phyloP scores from a whole-genome alignment of 1,140 invertebrate species.

The Idris sp. region DNA sequence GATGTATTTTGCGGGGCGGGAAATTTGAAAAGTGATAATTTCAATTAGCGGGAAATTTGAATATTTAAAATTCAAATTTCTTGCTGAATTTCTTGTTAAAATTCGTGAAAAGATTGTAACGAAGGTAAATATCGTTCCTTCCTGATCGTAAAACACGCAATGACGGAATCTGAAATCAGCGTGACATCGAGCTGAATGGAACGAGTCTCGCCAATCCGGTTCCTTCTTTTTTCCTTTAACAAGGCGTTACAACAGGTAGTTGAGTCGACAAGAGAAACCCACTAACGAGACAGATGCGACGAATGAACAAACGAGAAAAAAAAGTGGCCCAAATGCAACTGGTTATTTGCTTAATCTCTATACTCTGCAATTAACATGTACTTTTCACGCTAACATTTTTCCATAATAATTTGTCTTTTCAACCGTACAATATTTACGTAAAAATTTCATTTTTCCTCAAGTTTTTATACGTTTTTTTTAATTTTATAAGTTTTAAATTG shows the following conservation, averaged over 20 bases:
- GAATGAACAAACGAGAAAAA: constrained; percentile 42
- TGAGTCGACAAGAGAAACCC: constrained; percentile 40
- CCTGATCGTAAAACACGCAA: constrained; percentile 43
- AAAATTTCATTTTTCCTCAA: too few species aligned
- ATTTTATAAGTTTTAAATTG: too few species aligned
- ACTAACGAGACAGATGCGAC: constrained; percentile 59
- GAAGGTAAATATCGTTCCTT: constrained; percentile 45
- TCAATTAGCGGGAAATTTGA: constrained; percentile 1
- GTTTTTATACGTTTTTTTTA: too few species aligned
- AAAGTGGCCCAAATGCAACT: constrained; percentile 25
- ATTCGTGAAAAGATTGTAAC: too few species aligned
- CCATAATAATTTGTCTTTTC: too few species aligned
- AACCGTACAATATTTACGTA: too few species aligned
- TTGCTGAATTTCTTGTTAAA: too few species aligned
- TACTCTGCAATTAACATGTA: too few species aligned
- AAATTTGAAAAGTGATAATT: too few species aligned
- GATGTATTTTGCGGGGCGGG: too few species aligned
- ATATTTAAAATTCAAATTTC: neutral
- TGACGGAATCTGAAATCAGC: constrained; percentile 54
- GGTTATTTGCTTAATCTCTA: constrained; percentile 25
- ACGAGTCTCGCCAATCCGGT: constrained; percentile 45
- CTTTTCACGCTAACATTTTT: too few species aligned
- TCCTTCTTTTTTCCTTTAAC: constrained; percentile 54
- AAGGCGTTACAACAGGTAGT: constrained; percentile 61
- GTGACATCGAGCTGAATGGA: constrained; percentile 47